Base-by-base conservation (phyloP, 2,888 invertebrate genomes). In the Macrosiphum euphorbiae region DNA sequence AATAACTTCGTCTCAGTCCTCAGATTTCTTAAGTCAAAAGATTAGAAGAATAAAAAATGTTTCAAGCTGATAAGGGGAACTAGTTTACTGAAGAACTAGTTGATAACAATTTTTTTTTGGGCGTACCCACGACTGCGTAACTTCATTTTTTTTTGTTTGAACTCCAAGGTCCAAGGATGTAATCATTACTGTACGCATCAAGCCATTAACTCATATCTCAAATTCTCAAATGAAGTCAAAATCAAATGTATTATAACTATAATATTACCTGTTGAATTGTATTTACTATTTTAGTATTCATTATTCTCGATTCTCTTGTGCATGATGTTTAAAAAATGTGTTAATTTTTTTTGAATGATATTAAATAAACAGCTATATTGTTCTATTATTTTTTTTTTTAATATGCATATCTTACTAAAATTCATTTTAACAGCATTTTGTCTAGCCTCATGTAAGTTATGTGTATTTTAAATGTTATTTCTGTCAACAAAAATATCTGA, bases 371-470 rank as follows among this genome's bases (percentile, higher is more conserved):
- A 91, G 3, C 58, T n/a, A 26, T 84, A 85, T 41, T 35, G n/a
- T 86, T 61, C 24, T n/a, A 2, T 67, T 13, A 8, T 61, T 50
- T 61, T 90, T 84, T 84, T 35, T 52, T 28, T 52, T 67, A 92
- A 52, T 44, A 94, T 94, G 93, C 10, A 67, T 47, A 47, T 47
- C 7, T 16, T 86, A 47, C 10, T 86, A 35, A 94, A 90, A 94
- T 61, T 86, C 3, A 61, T 41, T 50, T n/a, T 90, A 28, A 86
- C 50, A 41, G 90, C 61, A 1, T 11, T 94, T 47, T 86, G 26
- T 90, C 50, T 90, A 50, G 41, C 61, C 61, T 94, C 93, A 58
- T 50, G 93, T 94, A 50, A 94, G 93, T 94, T 58, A 20, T 55
- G 0, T 35, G n/a, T 84, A 55, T 85, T 86, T 90, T 67, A 50